A percentile compares a stretch with the other conserved stretches of the same genome.
Evolutionary conservation across 2,113 vertebrate genomes (phyloP).

Genomic region (Apistogramma diplotaenia): DNA sequence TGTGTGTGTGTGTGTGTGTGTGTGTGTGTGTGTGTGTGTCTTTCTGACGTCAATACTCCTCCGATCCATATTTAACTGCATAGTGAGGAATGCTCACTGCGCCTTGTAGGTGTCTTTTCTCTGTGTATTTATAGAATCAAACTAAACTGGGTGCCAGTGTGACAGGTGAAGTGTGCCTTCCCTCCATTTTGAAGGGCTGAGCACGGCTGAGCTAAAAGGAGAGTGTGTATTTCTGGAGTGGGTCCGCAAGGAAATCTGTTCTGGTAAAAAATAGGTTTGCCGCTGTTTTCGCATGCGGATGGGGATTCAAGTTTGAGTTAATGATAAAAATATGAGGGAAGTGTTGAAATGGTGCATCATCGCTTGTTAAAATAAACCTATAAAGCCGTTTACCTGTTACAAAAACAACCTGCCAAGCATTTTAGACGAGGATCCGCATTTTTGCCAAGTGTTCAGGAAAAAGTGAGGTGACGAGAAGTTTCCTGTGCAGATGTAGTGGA

Average conservation of each 20-base stretch:
- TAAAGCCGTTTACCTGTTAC: background rate
- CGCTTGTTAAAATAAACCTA: background rate
- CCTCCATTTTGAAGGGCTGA: background rate
- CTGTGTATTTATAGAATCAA: slow-evolving; percentile 49
- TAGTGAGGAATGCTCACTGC: slow-evolving; percentile 45
- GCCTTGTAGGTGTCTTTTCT: slow-evolving; percentile 62
- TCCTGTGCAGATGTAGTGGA: background rate
- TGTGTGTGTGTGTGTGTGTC: background rate
- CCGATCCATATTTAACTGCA: slow-evolving; percentile 60
- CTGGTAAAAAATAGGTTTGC: background rate
- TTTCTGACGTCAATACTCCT: slow-evolving; percentile 69
- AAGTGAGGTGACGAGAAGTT: background rate
- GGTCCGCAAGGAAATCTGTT: background rate
- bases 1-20: slow-evolving; percentile 2
- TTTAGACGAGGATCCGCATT: background rate
- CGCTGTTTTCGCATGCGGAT: background rate
- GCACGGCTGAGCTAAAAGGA: background rate
- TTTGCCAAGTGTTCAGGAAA: background rate
- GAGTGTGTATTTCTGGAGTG: slow-evolving; percentile 13
- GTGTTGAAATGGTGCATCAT: background rate
- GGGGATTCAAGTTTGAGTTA: background rate
- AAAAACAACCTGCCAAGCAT: background rate
- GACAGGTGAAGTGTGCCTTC: slow-evolving; percentile 46
- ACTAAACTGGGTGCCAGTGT: slow-evolving; percentile 25
- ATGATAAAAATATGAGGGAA: slow-evolving; percentile 13